phyloP scores from a whole-genome alignment of 2,888 invertebrate species.

The Oxyteleia sp. region DNA sequence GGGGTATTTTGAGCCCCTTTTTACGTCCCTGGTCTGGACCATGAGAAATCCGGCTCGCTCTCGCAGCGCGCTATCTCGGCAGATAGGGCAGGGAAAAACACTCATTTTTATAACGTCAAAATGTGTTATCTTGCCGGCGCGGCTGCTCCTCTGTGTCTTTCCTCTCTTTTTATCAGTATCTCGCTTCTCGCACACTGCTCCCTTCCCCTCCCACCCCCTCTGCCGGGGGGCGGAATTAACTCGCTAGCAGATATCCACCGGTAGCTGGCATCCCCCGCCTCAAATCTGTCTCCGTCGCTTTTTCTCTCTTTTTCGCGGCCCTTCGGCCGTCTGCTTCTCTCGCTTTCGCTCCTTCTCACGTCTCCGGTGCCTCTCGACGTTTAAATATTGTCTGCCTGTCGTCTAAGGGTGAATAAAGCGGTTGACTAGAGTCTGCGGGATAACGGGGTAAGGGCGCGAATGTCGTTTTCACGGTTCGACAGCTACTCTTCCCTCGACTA shows the following conservation, averaged over 20 bases:
- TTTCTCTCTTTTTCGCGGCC: slow-evolving; percentile 74
- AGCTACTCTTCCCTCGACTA: slow-evolving; percentile 56
- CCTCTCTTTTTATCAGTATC: slow-evolving; percentile 64
- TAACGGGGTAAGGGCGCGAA: slow-evolving; percentile 62
- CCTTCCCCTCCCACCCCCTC: too few species aligned
- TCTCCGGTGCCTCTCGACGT: slow-evolving; percentile 58
- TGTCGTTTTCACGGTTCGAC: slow-evolving; percentile 65
- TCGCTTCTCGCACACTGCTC: slow-evolving; percentile 66
- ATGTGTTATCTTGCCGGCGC: slow-evolving; percentile 86
- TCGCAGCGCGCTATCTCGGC: slow-evolving; percentile 85
- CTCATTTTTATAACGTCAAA: slow-evolving; percentile 88
- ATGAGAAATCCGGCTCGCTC: slow-evolving; percentile 72
- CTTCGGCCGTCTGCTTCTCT: slow-evolving; percentile 59
- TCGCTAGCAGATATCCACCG: slow-evolving; percentile 85
- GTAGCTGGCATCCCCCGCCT: slow-evolving; percentile 47
- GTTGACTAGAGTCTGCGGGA: slow-evolving; percentile 26
- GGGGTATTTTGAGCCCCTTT: slow-evolving; percentile 44
- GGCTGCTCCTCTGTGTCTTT: slow-evolving; percentile 77
- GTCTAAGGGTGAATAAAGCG: slow-evolving; percentile 69
- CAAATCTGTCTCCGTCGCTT: slow-evolving; percentile 32
- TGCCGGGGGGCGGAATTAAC: slow-evolving; percentile 85
- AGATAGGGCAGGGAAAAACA: slow-evolving; percentile 87
- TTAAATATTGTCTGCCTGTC: slow-evolving; percentile 71
- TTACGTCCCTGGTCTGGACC: slow-evolving; percentile 54
- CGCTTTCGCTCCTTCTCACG: slow-evolving; percentile 58